These are phyloP conservation scores for Pachyramphus minor DNA, from an alignment of 2,113 vertebrate species.

Conservation along the genomic window DNA sequence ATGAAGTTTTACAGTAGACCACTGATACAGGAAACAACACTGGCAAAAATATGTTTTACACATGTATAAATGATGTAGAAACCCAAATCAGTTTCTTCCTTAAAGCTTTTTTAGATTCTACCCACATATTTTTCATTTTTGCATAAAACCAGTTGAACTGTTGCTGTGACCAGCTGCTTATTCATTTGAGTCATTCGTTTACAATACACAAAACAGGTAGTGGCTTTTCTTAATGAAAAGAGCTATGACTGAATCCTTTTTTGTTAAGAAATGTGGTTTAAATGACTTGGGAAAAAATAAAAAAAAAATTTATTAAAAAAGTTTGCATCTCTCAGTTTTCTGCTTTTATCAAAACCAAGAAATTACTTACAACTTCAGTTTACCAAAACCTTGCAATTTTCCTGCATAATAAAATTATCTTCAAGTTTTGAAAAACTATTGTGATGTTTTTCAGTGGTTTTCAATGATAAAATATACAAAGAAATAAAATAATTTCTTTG, in stretches of 20 bases:
- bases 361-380: background rate
- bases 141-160: conserved; percentile 7
- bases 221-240: background rate
- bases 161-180: conserved; percentile 7
- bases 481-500: background rate
- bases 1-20: background rate
- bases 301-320: background rate
- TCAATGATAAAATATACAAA: background rate
- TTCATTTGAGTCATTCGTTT: background rate
- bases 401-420: background rate
- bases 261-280: background rate
- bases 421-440: background rate
- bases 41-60: background rate
- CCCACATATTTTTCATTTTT: conserved; percentile 5
- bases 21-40: background rate
- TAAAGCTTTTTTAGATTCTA: background rate
- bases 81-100: background rate
- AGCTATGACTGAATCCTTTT: background rate
- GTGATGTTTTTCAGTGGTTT: background rate
- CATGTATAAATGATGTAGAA: background rate
- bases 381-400: background rate
- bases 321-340: background rate
- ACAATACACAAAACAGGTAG: background rate
- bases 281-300: background rate
- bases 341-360: background rate